phyloP scores from a whole-genome alignment of 1,140 invertebrate genomes.

The Penaeus vannamei region DNA sequence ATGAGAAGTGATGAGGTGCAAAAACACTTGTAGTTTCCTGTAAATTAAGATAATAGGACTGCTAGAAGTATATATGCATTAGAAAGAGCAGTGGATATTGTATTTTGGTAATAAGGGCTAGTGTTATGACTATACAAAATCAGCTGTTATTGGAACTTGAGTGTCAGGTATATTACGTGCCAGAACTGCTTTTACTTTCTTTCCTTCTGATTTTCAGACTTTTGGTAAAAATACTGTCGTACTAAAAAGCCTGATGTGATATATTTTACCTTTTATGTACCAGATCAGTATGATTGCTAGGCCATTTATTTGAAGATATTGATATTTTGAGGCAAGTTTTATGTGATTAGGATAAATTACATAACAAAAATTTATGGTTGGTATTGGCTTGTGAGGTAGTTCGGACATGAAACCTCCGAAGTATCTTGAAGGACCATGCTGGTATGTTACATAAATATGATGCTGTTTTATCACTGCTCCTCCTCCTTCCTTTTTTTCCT shows the following conservation, averaged over 20 bases:
- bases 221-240: not conserved
- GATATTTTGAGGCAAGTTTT: no score
- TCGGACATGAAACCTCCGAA: no score
- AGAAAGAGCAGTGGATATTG: not conserved
- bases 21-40: no score
- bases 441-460: not conserved
- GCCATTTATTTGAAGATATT: no score
- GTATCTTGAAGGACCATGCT: no score
- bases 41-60: not conserved
- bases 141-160: no score
- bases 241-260: not conserved
- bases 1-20: no score
- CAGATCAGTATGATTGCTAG: no score
- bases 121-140: not conserved
- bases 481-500: not conserved
- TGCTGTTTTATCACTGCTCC: not conserved
- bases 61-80: not conserved
- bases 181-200: not conserved
- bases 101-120: not conserved
- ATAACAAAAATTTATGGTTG: no score
- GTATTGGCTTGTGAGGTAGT: no score
- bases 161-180: not conserved
- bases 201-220: not conserved
- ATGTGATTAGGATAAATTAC: no score
- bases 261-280: no score